Base-by-base conservation (phyloP, 2,797 vertebrate species). In the Schizopygopsis malacanthus region DNA sequence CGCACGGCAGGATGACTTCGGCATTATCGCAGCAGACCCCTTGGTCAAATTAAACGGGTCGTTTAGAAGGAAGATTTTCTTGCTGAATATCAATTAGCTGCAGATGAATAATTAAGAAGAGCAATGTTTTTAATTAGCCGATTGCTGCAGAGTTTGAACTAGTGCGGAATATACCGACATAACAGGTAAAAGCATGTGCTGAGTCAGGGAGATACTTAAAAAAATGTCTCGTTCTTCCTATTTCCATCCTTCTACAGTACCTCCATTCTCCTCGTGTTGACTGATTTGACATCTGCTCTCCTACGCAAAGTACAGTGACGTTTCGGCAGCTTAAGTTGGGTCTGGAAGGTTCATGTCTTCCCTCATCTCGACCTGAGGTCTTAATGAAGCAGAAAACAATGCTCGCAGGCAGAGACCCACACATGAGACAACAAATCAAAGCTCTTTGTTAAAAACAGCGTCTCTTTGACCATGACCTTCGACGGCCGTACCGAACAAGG, bases 101-200 rank as follows among this genome's bases (percentile, higher is more conserved):
- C 90, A 92, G 94, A 91, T 95, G 96, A 96, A 96, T 96, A 97
- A 97, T 96, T 96, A 97, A 96, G 92, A 94, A 90, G 88, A 92
- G 93, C 91, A 91, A 90, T 94, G 95, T 93, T 95, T 95, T 95
- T 95, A 96, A 97, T 97, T 96, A 97, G 94, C 92, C 91, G 89
- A 94, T 94, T 90, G 92, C 90, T 90, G 93, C 93, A 95, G 92
- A 95, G 92, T 95, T 94, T 69, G 89, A 84, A 59, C 67, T 67
- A 85, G 79, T 45, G 50, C 75, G 77, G n/a, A 22, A 33, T 33
- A 8, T 52, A 79, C 52, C 50, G 22, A 67, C 54, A 70, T n/a
- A 54, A 83, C 52, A 54, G 65, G 65, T 50, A 61, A 47, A 72
- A 12, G 25, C 37, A 89, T 90, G 87, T 90, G 94, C 92, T 91